Base-by-base conservation (phyloP, 2,113 vertebrate genomes). In the Cololabis saira region DNA sequence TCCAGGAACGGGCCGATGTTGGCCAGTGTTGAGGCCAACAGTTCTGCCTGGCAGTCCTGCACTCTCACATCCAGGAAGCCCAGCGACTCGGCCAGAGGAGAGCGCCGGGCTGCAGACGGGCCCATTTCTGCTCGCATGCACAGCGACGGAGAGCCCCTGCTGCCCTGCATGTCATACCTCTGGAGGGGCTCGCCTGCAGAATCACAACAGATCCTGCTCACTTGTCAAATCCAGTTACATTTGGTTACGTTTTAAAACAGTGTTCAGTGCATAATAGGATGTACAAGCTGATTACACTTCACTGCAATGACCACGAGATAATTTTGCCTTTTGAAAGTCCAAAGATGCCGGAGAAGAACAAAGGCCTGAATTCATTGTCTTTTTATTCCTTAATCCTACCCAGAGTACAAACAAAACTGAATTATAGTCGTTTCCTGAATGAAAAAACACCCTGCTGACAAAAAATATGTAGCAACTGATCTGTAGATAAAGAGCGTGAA, bases 1-100 rank as follows among this genome's bases (percentile, higher is more conserved):
- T 99, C 97, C 2, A 99, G 91, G 76, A 99, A 99, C 30, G 96
- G 95, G 0, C 95, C 97, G 1, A 99, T 91, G 61, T 91, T 93
- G 37, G 93, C 84, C 17, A 98, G 86, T 12, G 92, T 95, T 19
- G 97, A 98, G 12, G 90, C 90, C 62, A 95, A 76, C 64, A 99
- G 54, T 78, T 98, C 93, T 0, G 92, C 90, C 41, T 67, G 76
- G 80, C 89, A 94, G 69, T 90, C 91, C 13, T 44, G 88, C 45
- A 99, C 61, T 52, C 93, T 83, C 64, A 96, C 17, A 3, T 88
- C 92, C 17, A 98, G 76, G 80, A 95, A 95, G 27, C 96, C 96
- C 12, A 92, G 88, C 47, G 91, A 92, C 66, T 91, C 88, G 0
- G 95, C 89, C 9, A 95, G 82, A 0, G 93, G 85, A 0, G 94